Evolutionary conservation across 2,888 invertebrate species (phyloP).

Genomic region (Andrena flavipes): DNA sequence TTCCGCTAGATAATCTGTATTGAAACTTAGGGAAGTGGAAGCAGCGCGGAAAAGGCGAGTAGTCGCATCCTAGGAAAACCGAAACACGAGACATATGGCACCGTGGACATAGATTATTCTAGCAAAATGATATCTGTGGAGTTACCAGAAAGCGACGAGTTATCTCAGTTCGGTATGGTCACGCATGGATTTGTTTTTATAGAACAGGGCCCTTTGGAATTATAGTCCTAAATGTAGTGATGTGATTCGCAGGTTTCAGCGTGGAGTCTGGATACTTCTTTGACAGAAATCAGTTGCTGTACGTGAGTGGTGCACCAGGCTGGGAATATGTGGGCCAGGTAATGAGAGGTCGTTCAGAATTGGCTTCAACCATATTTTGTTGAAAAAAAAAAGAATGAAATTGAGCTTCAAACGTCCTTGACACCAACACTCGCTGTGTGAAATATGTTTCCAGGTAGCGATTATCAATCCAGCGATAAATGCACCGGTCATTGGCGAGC

Average conservation of each 20-base stretch:
- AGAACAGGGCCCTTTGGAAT: not conserved
- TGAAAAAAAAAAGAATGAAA: not conserved
- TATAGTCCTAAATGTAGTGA: not conserved
- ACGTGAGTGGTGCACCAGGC: conserved; percentile 75
- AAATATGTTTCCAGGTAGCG: conserved; percentile 62
- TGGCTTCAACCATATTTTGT: not conserved
- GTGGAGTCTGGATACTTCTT: conserved; percentile 77
- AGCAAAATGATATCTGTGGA: conserved; percentile 17
- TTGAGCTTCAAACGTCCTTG: too few species aligned
- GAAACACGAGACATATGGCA: conserved; percentile 65
- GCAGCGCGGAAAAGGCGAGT: not conserved
- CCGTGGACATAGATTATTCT: conserved; percentile 52
- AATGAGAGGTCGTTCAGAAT: not conserved
- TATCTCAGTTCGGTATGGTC: conserved; percentile 68
- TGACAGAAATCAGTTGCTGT: conserved; percentile 60
- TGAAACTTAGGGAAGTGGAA: not conserved
- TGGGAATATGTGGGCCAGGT: conserved; percentile 73
- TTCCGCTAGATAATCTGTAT: not conserved
- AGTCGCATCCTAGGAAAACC: conserved; percentile 72
- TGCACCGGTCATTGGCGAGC: conserved; percentile 36
- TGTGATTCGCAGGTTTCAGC: conserved; percentile 71
- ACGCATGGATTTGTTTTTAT: not conserved
- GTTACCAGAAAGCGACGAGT: conserved; percentile 56
- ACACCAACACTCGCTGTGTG: not conserved
- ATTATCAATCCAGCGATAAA: conserved; percentile 62